Base-by-base conservation (phyloP, 2,797 vertebrate genomes). In the Acanthornis magna region DNA sequence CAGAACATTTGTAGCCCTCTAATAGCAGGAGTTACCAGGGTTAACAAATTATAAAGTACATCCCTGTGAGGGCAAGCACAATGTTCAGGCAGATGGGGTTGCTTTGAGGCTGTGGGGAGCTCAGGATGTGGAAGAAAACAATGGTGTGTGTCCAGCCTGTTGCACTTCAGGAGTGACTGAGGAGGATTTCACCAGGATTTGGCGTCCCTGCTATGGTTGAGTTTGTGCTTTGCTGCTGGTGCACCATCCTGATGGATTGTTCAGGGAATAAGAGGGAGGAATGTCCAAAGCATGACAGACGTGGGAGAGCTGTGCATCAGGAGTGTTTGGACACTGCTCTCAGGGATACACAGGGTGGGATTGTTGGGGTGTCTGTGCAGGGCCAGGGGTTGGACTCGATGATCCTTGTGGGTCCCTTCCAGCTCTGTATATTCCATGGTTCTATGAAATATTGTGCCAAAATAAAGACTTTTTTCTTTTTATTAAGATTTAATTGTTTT, bases 61-160 rank as follows among this genome's bases (percentile, higher is more conserved):
- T 30, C 16, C 4, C 42, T 86, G n/a, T 5, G 7, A 62, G 77
- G 61, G 30, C 47, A 42, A 5, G 27, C 19, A 0, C 5, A 0
- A 15, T 18, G 13, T 16, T 20, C 4, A 42, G 19, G 27, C 40
- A 38, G 42, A 19, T n/a, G 70, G 66, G 32, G 7, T 70, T 55
- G 38, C 43, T 86, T 11, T 36, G 77, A 22, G 55, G 34, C 36
- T 30, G 27, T 22, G 1, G 4, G 36, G 30, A 51, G 58, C 43
- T 74, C 34, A 9, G 22, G 25, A 9, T 65, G 47, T 20, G 34
- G 29, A 30, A 25, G 51, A 73, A 36, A 75, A 12, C 14, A 3
- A 0, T 42, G 32, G 23, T 29, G 16, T 26, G 22, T 16, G 5
- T 86, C n/a, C 61, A 63, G 58, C 12, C 58, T n/a, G 20, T 21